Evolutionary conservation across 2,888 invertebrate genomes (phyloP), one percentile per base, ranked within the genome.

Genomic region (Ormyrus rosae): DNA sequence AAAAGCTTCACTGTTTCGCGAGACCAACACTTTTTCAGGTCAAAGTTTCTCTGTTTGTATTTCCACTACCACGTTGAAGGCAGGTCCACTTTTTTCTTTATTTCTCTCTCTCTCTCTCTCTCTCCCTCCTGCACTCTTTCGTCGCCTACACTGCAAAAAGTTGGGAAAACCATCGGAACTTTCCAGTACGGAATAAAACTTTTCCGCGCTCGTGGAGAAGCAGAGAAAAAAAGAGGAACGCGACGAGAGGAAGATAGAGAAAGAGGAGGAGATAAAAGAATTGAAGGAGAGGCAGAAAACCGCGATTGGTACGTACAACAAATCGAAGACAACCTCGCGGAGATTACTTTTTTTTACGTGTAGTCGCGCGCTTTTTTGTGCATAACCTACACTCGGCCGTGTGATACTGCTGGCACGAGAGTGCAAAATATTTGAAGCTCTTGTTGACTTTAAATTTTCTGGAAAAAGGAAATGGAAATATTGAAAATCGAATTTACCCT

Each of bases 121-220:
- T 51, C 61, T 74, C 46, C 63, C 3, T 8, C 50, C n/a, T 19
- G 8, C 56, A 9, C 34, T 51, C 58, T 50, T 56, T 58, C 60
- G n/a, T 63, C 63, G 13, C 51, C 48, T n/a, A 19, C 55, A 48
- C 11, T 34, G 55, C 34, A 55, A 79, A 65, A 60, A 71, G 70
- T 61, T 61, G 56, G 63, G 13, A 76, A 72, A 71, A 71, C 76
- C 67, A 74, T 68, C 48, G 72, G 50, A 81, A 71, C 65, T 76
- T 74, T 58, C 50, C 60, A 51, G n/a, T 61, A 48, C 34, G 72
- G 79, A 74, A 81, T 82, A 73, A 82, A 73, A 83, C 76, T 81
- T 77, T 82, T 64, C 71, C 68, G 63, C 55, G 67, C 58, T 19
- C 76, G 64, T 11, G 10, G 61, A 60, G 63, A 53, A 71, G 58